Evolutionary conservation across 2,797 vertebrate genomes (phyloP).

Genomic region (Poecilia picta): DNA sequence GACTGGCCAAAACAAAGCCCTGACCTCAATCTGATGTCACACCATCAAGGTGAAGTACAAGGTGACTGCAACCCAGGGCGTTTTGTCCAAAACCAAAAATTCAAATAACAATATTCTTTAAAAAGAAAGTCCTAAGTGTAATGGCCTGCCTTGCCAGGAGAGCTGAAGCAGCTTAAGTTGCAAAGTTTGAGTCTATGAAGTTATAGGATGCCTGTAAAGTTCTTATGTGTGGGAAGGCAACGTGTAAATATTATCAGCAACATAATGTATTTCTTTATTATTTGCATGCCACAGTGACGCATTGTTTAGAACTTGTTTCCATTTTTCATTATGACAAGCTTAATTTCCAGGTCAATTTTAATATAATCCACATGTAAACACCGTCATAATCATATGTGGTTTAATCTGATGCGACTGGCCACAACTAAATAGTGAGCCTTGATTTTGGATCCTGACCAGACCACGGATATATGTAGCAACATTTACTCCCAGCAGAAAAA

Average conservation of each 20-base stretch:
- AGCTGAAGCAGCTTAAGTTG: not conserved
- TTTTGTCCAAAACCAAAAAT: not conserved
- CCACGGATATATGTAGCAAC: not conserved
- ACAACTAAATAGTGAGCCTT: not conserved
- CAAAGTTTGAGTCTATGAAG: not conserved
- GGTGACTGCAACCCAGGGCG: not conserved
- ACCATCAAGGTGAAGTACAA: not conserved
- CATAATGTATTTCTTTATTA: not conserved
- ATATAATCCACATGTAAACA: not conserved
- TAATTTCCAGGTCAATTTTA: not conserved
- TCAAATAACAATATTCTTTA: not conserved
- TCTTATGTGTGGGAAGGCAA: not conserved
- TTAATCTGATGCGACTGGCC: conserved; percentile 1
- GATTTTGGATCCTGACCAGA: not conserved
- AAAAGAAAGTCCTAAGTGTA: not conserved
- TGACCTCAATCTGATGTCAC: not conserved
- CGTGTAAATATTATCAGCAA: not conserved
- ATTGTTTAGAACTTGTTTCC: not conserved
- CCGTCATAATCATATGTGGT: not conserved
- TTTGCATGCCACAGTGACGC: not conserved
- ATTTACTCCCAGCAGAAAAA: not conserved
- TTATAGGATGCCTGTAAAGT: not conserved
- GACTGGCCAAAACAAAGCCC: not conserved
- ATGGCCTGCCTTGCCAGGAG: not conserved
- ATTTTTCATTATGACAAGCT: not conserved